Percentiles rank a stretch among this genome's conserved stretches.
phyloP scores from a whole-genome alignment of 2,888 invertebrate species.

The Pyralis farinalis region DNA sequence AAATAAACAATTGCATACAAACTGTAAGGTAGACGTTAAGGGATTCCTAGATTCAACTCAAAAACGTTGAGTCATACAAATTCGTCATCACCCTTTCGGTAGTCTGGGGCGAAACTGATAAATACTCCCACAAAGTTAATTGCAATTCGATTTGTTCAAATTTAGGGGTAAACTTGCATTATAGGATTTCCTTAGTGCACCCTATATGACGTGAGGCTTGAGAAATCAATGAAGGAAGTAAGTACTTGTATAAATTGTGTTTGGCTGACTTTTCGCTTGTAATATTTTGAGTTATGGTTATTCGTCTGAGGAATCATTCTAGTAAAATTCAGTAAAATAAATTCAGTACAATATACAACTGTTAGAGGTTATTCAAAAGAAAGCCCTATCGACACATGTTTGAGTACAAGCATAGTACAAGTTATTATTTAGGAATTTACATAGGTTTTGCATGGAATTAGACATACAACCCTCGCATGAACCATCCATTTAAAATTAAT shows the following conservation, averaged over 20 bases:
- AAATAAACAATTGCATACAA: background rate
- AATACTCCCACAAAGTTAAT: constrained; percentile 40
- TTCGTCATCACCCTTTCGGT: constrained; percentile 15
- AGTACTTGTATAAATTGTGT: constrained; percentile 13
- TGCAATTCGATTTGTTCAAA: constrained; percentile 54
- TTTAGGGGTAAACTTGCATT: constrained; percentile 50
- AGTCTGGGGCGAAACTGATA: constrained; percentile 9
- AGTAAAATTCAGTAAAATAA: too few species aligned
- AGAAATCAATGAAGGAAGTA: constrained; percentile 66
- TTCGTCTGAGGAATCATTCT: too few species aligned
- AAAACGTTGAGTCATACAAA: constrained; percentile 13
- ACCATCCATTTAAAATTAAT: too few species aligned
- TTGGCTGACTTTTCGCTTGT: too few species aligned
- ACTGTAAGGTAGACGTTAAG: constrained; percentile 1
- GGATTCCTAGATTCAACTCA: background rate
- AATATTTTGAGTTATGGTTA: too few species aligned
- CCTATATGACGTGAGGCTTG: constrained; percentile 54
- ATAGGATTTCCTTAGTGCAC: constrained; percentile 58
- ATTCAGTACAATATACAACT: too few species aligned
- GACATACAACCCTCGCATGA: too few species aligned
- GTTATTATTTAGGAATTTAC: too few species aligned
- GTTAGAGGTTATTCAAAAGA: too few species aligned
- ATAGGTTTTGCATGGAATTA: too few species aligned
- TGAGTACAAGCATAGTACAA: too few species aligned
- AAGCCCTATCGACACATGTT: too few species aligned